Base-by-base conservation (phyloP, 2,797 vertebrate species). In the Acrossocheilus fasciatus region DNA sequence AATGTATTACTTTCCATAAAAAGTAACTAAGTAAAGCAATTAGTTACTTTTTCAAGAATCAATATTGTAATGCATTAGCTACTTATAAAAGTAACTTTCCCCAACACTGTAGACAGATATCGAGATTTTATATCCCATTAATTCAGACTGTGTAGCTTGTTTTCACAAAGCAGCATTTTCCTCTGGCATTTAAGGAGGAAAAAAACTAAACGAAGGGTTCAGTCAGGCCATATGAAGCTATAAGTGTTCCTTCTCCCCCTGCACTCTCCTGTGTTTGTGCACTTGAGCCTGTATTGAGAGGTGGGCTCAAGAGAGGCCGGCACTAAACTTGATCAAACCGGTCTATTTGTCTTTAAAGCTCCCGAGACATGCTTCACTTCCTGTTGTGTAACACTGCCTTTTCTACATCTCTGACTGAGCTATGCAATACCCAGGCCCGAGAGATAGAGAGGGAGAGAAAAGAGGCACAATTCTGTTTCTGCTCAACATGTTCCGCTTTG, bases 291-390 rank as follows among this genome's bases (percentile, higher is more conserved):
- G 80, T 89, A 92, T 89, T 87, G 89, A 92, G 89, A 89, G 87
- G 75, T 80, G 62, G 84, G 79, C 90, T 90, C 88, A 59, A 59
- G 89, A 89, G 89, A 88, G 78, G 69, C 69, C 70, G 18, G 69
- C 54, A 78, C 86, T 91, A 90, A 90, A 91, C 90, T 90, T 91
- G 90, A 92, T 92, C 92, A 91, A 92, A 92, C 90, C 81, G 80
- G 88, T 92, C 90, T 92, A 91, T 92, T 92, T 92, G 90, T 92
- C 90, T 91, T 86, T 88, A 87, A 91, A 86, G 87, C 90, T 90
- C 89, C 77, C 23, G 89, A 87, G 92, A 90, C 84, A 83, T 76
- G 82, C 89, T 79, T 91, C 89, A 89, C 90, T 92, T 92, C 90
- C 92, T 92, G 90, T 91, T 92, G 90, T 90, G 88, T 89, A 92